Evolutionary conservation across 2,888 invertebrate genomes (phyloP), one percentile per base, ranked within the genome.

Genomic region (Latrodectus elegans): DNA sequence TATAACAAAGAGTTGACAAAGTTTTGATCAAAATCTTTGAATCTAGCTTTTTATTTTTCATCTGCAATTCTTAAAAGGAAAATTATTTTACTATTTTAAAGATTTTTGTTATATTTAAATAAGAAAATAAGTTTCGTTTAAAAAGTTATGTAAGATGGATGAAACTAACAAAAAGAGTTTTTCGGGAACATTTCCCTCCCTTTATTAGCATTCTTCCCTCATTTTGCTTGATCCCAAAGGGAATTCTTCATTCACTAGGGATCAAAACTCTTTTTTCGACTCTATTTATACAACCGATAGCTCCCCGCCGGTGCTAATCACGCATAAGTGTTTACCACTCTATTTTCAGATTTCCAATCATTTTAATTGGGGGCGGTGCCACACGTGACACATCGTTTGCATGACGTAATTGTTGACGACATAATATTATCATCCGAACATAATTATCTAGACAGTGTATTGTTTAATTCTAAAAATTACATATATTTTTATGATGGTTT

Each of bases 351-450:
- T 71, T 77, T 81, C 76, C 81, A 87, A 77, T 87, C 77, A 55
- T 64, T 81, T 87, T 87, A 87, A 87, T 81, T 76, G 81, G 81
- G 72, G 70, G 85, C 51, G 65, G 84, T 60, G 84, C 72, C 17
- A 22, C n/a, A 38, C 9, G 60, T 86, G 85, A 86, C 80, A 73
- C 85, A 86, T 86, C 68, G 8, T 14, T 17, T 15, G 65, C 51
- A 51, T 81, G 81, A 38, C 38, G 38, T 38, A 38, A 38, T 38
- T 38, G 38, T 6, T 38, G 4, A 38, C 38, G 6, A 81, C 73
- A 73, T 73, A 65, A 81, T 51, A 53, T 1, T 17, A 53, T 9
- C 52, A 22, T 15, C 67, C 12, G 22, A 67, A 22, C n/a, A 75
- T n/a, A 67, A 22, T n/a, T 22, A 67, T 22, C n/a, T 6, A n/a